A percentile compares a stretch with the other conserved stretches of the same genome.
phyloP scores from a whole-genome alignment of 2,797 vertebrate species.

The Babyrousa celebensis region DNA sequence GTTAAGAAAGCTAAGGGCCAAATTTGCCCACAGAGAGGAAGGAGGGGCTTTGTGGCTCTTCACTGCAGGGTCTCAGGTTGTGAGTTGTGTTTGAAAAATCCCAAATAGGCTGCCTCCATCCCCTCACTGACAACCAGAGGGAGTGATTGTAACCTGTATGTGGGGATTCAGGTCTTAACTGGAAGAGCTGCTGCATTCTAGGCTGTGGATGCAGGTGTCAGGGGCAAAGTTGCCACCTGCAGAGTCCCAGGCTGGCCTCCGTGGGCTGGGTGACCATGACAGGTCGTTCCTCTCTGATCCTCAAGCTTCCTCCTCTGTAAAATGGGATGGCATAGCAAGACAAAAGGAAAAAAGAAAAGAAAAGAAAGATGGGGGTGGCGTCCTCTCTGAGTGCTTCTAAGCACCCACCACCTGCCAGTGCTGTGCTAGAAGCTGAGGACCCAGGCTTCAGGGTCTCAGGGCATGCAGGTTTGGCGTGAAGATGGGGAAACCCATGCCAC shows the following conservation, averaged over 20 bases:
- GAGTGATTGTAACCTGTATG: not conserved
- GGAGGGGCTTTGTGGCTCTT: not conserved
- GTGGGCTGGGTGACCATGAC: not conserved
- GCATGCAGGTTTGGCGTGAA: not conserved
- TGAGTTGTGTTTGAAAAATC: not conserved
- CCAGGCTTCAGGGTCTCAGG: no score
- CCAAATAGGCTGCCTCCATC: not conserved
- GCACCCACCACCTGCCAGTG: not conserved
- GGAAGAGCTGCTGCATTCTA: not conserved
- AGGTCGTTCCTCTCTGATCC: not conserved
- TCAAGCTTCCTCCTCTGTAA: not conserved
- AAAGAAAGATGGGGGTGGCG: not conserved
- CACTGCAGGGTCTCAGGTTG: not conserved
- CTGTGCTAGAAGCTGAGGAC: not conserved
- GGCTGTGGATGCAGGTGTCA: not conserved
- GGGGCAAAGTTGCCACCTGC: not conserved
- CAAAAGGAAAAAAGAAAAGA: no score
- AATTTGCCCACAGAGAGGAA: not conserved
- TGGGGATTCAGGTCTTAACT: not conserved
- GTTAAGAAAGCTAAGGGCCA: not conserved
- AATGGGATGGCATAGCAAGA: not conserved
- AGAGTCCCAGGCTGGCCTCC: not conserved
- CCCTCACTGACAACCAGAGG: not conserved
- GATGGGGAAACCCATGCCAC: not conserved
- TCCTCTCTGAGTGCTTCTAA: not conserved